Conservation (phyloP, 2,113 vertebrate genomes). For the Oreochromis tanganicae region DNA sequence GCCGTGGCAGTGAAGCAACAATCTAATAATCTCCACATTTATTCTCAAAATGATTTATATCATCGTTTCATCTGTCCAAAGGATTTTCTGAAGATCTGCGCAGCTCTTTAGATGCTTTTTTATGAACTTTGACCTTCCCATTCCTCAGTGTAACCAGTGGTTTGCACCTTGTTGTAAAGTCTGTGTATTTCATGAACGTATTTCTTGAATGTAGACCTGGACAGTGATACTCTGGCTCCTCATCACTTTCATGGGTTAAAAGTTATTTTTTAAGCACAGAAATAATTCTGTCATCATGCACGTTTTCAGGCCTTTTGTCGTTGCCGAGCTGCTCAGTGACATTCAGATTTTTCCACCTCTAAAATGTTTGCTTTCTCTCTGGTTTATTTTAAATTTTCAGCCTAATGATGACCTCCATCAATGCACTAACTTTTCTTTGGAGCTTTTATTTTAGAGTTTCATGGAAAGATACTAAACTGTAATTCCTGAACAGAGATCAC, state of each 20-base stretch:
- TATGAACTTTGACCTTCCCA: background rate
- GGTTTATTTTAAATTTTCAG: background rate
- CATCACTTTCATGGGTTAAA: background rate
- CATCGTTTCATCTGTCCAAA: background rate
- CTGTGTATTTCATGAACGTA: background rate
- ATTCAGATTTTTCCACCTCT: background rate
- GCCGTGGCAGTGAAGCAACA: background rate
- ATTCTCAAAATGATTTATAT: background rate
- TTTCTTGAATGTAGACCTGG: background rate
- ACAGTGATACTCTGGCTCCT: background rate
- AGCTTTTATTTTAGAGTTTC: background rate
- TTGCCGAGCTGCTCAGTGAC: background rate
- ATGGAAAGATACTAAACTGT: background rate
- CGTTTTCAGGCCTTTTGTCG: background rate
- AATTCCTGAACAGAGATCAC: background rate
- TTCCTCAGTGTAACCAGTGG: background rate
- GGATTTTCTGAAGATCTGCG: background rate
- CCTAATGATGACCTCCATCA: background rate
- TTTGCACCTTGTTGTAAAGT: background rate
- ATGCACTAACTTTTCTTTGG: background rate
- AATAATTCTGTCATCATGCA: background rate
- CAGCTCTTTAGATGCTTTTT: background rate
- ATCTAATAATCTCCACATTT: background rate
- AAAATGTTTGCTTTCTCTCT: background rate
- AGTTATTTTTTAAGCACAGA: background rate